phyloP scores from a whole-genome alignment of 1,140 invertebrate genomes.

The Danaus plexippus region DNA sequence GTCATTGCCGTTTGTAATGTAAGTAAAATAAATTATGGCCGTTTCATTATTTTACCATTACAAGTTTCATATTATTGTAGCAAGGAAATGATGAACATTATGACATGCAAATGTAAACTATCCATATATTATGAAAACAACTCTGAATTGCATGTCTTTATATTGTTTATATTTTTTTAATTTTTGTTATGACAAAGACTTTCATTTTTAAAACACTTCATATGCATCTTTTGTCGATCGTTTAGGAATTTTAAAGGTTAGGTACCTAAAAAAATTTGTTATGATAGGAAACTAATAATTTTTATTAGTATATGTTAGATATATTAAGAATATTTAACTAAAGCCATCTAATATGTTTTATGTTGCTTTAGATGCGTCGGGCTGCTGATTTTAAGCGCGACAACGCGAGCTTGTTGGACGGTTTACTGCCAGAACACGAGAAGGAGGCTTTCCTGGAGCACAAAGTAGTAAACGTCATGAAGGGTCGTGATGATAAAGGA shows the following conservation, averaged over 20 bases:
- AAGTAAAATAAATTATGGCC: conserved; percentile 25
- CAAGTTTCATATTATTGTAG: conserved; percentile 37
- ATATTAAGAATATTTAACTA: no score
- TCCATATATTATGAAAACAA: conserved; percentile 50
- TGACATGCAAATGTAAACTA: conserved; percentile 43
- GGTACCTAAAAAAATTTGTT: no score
- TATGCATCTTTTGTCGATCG: no score
- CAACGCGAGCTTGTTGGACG: conserved; percentile 74
- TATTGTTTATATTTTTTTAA: conserved; percentile 11
- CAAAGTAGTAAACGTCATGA: conserved; percentile 82
- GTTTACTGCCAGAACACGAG: conserved; percentile 77
- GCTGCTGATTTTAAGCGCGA: conserved; percentile 82
- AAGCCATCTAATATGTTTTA: no score
- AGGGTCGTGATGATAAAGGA: conserved; percentile 77
- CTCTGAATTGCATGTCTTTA: conserved; percentile 3
- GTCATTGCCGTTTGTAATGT: conserved; percentile 15
- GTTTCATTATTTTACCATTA: conserved; percentile 31
- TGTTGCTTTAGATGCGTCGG: conserved; percentile 76
- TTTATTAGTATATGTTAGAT: no score
- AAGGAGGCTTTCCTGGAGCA: conserved; percentile 76
- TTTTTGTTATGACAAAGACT: background rate
- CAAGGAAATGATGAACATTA: conserved; percentile 39
- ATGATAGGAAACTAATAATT: no score
- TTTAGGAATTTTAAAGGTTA: no score
- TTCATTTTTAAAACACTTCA: no score